Evolutionary conservation across 1,140 invertebrate species (phyloP).

Genomic region (Oppia nitens): DNA sequence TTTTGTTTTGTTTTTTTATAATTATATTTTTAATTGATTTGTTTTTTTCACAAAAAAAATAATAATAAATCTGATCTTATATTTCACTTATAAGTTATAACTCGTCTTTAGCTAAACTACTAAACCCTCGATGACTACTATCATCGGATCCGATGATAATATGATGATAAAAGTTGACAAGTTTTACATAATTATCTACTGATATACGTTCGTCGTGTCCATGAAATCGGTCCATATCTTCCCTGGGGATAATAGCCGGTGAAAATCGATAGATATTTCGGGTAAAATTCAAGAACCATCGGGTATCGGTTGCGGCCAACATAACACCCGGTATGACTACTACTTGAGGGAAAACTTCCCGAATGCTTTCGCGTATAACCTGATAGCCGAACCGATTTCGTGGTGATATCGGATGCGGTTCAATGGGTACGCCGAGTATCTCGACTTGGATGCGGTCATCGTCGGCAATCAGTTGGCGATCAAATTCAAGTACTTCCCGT

Average conservation of each 20-base stretch:
- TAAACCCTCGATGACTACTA: too few species aligned
- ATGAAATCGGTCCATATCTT: slow-evolving; percentile 33
- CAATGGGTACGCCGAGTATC: slow-evolving; percentile 23
- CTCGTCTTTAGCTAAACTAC: too few species aligned
- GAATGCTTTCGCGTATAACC: slow-evolving; percentile 31
- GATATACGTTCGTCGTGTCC: slow-evolving; percentile 38
- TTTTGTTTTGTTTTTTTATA: too few species aligned
- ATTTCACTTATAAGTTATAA: too few species aligned
- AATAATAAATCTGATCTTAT: too few species aligned
- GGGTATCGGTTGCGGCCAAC: slow-evolving; percentile 39
- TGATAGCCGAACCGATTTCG: slow-evolving; percentile 33
- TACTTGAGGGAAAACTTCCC: slow-evolving; percentile 32
- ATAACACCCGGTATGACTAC: slow-evolving; percentile 35
- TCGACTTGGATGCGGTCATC: slow-evolving; percentile 28
- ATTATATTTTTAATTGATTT: too few species aligned
- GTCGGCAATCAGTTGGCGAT: slow-evolving; percentile 34
- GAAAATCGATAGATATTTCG: slow-evolving; percentile 36
- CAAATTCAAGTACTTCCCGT: slow-evolving; percentile 33
- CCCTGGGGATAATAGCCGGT: slow-evolving; percentile 30
- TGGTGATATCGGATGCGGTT: slow-evolving; percentile 33
- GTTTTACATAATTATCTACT: slow-evolving; percentile 32
- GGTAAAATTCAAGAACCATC: slow-evolving; percentile 34
- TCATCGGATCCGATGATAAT: slow-evolving; percentile 35
- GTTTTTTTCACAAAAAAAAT: too few species aligned
- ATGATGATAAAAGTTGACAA: slow-evolving; percentile 38